phyloP scores from a whole-genome alignment of 2,113 vertebrate genomes.

The Asarcornis scutulata region DNA sequence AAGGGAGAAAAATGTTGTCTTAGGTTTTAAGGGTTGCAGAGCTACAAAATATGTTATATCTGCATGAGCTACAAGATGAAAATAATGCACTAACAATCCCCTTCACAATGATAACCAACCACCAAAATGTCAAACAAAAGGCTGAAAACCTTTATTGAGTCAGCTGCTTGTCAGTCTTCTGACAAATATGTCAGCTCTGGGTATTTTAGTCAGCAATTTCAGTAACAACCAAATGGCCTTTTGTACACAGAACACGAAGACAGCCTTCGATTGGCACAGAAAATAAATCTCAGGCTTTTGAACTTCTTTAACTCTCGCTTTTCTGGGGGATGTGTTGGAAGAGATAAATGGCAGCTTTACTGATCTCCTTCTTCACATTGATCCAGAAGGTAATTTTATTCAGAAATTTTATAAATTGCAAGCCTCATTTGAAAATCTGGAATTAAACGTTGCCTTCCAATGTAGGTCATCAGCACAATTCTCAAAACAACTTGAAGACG shows the following conservation, averaged over 20 bases:
- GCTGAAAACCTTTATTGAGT: constrained; percentile 39
- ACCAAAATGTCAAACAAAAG: constrained; percentile 51
- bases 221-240: constrained; percentile 54
- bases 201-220: constrained; percentile 60
- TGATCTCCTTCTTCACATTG: not conserved
- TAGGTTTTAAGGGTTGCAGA: not conserved
- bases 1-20: not conserved
- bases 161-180: constrained; percentile 43
- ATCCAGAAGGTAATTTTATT: constrained; percentile 28
- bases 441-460: constrained; percentile 21
- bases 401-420: constrained; percentile 29
- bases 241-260: constrained; percentile 50
- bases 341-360: constrained; percentile 33
- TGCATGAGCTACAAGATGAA: not conserved
- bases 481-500: constrained; percentile 38
- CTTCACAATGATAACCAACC: constrained; percentile 12
- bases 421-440: constrained; percentile 29
- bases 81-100: constrained; percentile 6
- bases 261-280: constrained; percentile 22
- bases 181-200: constrained; percentile 19
- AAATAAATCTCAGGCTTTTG: constrained; percentile 53
- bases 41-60: not conserved
- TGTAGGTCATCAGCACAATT: constrained; percentile 14
- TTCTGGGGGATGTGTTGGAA: not conserved
- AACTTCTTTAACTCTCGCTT: constrained; percentile 15